Evolutionary conservation across 2,888 invertebrate genomes (phyloP).

Genomic region (Hirudinaria manillensis): DNA sequence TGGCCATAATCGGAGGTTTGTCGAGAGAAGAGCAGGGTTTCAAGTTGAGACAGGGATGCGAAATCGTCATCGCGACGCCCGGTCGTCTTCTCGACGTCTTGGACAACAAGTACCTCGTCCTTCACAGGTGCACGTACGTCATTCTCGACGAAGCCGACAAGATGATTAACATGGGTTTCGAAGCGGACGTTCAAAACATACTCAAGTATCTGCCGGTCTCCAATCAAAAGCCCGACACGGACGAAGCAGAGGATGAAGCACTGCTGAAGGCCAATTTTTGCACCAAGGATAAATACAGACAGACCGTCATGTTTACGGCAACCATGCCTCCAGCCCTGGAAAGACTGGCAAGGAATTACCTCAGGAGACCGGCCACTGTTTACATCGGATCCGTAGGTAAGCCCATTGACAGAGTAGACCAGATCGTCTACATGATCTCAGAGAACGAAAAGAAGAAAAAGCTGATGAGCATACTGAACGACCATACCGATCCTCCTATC

Average conservation of each 20-base stretch:
- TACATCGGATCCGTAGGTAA: conserved; percentile 94
- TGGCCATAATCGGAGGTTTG: conserved; percentile 59
- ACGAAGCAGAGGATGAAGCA: conserved; percentile 91
- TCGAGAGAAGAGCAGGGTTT: conserved; percentile 98
- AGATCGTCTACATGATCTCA: conserved; percentile 88
- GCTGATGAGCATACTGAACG: conserved; percentile 79
- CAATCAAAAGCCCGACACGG: conserved; percentile 93
- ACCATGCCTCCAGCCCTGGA: conserved; percentile 99
- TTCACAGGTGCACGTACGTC: conserved; percentile 96
- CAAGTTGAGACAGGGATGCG: conserved; percentile 88
- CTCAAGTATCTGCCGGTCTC: conserved; percentile 95
- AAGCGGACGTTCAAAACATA: conserved; percentile 90
- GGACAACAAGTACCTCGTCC: conserved; percentile 91
- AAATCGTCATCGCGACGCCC: conserved; percentile 98
- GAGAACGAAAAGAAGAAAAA: conserved; percentile 95
- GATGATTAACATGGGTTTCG: conserved; percentile 99
- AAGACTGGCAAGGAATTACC: conserved; percentile 83
- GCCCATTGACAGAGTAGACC: conserved; percentile 94
- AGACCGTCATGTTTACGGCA: conserved; percentile 99
- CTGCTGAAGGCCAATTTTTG: conserved; percentile 86
- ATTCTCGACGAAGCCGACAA: conserved; percentile 79
- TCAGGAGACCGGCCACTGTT: conserved; percentile 90
- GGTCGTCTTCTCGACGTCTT: conserved; percentile 97
- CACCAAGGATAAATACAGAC: conserved; percentile 90
- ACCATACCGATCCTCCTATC: conserved; percentile 86